Base-by-base conservation (phyloP, 2,888 invertebrate genomes). In the Drosophila merina region DNA sequence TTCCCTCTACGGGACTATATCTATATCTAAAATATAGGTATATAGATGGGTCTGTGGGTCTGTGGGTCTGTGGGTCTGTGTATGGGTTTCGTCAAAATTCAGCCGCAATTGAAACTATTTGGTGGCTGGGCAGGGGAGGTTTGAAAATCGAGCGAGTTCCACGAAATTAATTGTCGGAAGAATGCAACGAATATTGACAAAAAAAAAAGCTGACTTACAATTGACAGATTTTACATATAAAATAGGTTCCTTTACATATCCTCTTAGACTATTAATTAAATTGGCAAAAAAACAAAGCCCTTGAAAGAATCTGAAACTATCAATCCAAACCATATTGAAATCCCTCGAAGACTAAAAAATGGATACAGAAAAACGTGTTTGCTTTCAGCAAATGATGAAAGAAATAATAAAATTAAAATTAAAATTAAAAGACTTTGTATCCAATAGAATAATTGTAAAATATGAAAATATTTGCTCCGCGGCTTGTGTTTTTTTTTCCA, bases 101-200 rank as follows among this genome's bases (percentile, higher is more conserved):
- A 85, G 82, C 76, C 82, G 73, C 85, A 82, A 82, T 82, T 87
- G 87, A 75, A 81, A 87, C 79, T 84, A 78, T 82, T 82, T 78
- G 81, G 44, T 45, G 67, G 75, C 20, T 20, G 20, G 20, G 20
- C 20, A 20, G 20, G 20, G 20, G 20, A 20, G 20, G 20, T 20
- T 20, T 1, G 20, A 20, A 58, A 69, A 40, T 42, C 40, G 40
- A 64, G 49, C 44, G 57, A 71, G 66, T 68, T 73, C 77, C 72
- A 72, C 80, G 81, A 74, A 86, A 77, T 84, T 84, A 82, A 86
- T 82, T 82, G 80, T 74, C 73, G 59, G 63, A 78, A 68, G 47
- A 60, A 42, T 33, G n/a, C 6, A 14, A 30, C n/a, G 6, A 6
- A 26, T 5, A 31, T 1, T 12, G 12, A 2, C 30, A 26, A 5